Conservation (phyloP, 2,888 invertebrate genomes). For the Neria commutata region DNA sequence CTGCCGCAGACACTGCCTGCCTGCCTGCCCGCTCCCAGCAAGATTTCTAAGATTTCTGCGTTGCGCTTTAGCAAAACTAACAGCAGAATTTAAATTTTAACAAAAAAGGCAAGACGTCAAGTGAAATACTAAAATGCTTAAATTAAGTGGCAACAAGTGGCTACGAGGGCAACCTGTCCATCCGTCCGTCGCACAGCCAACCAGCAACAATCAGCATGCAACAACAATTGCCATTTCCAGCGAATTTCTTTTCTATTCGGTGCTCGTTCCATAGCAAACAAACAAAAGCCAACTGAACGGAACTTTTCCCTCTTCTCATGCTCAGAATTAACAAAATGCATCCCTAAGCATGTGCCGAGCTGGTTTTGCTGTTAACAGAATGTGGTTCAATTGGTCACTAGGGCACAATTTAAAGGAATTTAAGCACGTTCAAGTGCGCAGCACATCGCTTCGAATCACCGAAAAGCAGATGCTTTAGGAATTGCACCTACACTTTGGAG, state of each 20-base stretch:
- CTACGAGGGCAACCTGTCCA: not conserved
- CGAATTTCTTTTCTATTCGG: constrained; percentile 3
- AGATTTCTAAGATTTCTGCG: not conserved
- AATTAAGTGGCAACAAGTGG: not conserved
- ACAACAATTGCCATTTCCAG: constrained; percentile 14
- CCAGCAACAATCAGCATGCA: not conserved
- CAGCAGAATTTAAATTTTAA: not conserved
- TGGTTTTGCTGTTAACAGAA: constrained; percentile 19
- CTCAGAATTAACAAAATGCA: not conserved
- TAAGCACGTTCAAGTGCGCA: not conserved
- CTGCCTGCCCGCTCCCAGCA: no score
- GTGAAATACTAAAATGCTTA: not conserved
- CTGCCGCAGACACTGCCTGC: no score
- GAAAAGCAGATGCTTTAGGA: no score
- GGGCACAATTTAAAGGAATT: constrained; percentile 24
- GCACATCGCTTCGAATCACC: no score
- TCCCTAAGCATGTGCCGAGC: not conserved
- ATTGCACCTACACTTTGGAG: not conserved
- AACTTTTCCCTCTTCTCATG: not conserved
- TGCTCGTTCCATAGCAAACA: not conserved
- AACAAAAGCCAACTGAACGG: not conserved
- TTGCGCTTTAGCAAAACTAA: not conserved
- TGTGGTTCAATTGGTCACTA: constrained; percentile 43
- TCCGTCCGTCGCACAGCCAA: no score
- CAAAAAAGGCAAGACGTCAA: not conserved